These are phyloP conservation scores for Parapsyche elsis DNA, from an alignment of 1,140 invertebrate species.

Conservation along the genomic window DNA sequence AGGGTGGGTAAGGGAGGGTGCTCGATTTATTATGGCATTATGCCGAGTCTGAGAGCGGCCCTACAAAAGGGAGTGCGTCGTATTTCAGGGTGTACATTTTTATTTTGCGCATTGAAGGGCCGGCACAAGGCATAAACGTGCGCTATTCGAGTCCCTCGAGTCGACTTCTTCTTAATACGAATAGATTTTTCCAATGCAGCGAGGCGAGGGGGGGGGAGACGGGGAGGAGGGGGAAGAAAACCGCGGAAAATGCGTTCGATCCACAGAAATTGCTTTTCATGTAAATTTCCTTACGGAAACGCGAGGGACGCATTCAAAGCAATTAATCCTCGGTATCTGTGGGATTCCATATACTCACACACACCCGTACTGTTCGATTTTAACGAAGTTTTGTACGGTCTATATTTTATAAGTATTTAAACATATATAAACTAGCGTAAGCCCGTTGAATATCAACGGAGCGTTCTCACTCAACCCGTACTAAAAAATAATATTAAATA, in stretches of 20 bases:
- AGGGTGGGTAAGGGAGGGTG: slow-evolving; percentile 2
- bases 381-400: too few relatives aligned
- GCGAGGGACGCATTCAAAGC: neutral
- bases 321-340: neutral
- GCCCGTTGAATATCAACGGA: too few relatives aligned
- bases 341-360: too few relatives aligned
- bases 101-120: slow-evolving; percentile 32
- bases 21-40: slow-evolving; percentile 48
- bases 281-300: neutral
- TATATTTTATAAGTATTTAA: too few relatives aligned
- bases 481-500: too few relatives aligned
- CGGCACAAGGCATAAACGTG: neutral
- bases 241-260: neutral
- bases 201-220: neutral
- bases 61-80: slow-evolving; percentile 7
- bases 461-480: too few relatives aligned
- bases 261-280: slow-evolving; percentile 15
- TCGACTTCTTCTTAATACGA: slow-evolving; percentile 25
- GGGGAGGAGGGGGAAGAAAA: neutral
- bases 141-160: neutral
- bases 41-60: slow-evolving; percentile 19
- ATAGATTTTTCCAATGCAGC: slow-evolving; percentile 10
- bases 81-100: slow-evolving; percentile 44
- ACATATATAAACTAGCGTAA: too few relatives aligned
- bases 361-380: too few relatives aligned